Conservation (phyloP, 2,888 invertebrate species). For the Rhimphoctona megacephalus region DNA sequence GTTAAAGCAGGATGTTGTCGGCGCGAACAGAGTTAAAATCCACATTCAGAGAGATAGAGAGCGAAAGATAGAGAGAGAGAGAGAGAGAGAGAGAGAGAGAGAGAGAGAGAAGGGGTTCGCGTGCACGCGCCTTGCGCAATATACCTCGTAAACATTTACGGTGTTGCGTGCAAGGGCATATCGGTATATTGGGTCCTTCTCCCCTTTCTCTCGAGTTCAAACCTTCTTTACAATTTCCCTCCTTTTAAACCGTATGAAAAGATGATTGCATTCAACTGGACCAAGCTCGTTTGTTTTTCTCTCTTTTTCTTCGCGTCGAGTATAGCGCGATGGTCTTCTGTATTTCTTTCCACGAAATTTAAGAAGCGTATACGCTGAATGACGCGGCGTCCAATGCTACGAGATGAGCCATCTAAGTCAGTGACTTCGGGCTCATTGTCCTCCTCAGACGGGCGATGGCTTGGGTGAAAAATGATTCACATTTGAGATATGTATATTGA, state of each 20-base stretch:
- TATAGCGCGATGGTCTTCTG: not conserved
- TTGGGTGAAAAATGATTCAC: constrained; percentile 52
- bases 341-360: not conserved
- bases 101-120: constrained; percentile 15
- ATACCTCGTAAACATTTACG: constrained; percentile 70
- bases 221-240: not conserved
- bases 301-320: not conserved
- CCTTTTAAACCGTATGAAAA: not conserved
- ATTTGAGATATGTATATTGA: constrained; percentile 5
- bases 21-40: constrained; percentile 65
- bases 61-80: not conserved
- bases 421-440: constrained; percentile 10
- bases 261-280: constrained; percentile 4
- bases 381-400: not conserved
- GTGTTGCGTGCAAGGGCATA: constrained; percentile 66
- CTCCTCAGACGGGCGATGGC: not conserved
- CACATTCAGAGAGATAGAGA: constrained; percentile 38
- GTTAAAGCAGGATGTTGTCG: constrained; percentile 67
- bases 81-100: not conserved
- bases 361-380: not conserved
- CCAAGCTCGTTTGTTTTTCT: not conserved
- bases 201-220: not conserved
- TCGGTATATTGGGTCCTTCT: constrained; percentile 40
- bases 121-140: constrained; percentile 54
- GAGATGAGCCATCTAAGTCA: not conserved